Conservation (phyloP, 2,888 invertebrate genomes). For the Boloria selene region DNA sequence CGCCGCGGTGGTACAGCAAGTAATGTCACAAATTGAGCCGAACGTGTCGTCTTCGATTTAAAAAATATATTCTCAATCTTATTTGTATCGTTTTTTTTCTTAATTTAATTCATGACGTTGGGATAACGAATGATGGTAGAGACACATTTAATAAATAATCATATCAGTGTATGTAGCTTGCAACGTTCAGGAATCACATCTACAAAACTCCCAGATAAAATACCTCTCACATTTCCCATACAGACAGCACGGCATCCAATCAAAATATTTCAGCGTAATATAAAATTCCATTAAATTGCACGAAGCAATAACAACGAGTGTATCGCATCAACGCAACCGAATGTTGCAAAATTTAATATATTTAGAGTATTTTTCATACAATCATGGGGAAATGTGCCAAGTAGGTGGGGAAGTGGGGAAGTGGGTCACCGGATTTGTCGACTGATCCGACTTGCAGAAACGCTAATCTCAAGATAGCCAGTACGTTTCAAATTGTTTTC, state of each 20-base stretch:
- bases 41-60: too few species aligned
- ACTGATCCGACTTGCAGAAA: slow-evolving; percentile 38
- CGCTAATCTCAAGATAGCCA: slow-evolving; percentile 41
- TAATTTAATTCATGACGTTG: too few species aligned
- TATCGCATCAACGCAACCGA: slow-evolving; percentile 34
- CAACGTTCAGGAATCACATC: too few species aligned
- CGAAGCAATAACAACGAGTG: slow-evolving; percentile 19
- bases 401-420: slow-evolving; percentile 42
- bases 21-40: too few species aligned
- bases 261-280: slow-evolving; percentile 21
- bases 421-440: slow-evolving; percentile 44
- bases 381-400: slow-evolving; percentile 44
- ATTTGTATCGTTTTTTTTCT: too few species aligned
- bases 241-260: not conserved
- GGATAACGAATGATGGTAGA: too few species aligned
- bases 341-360: slow-evolving; percentile 39
- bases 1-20: too few species aligned
- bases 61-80: too few species aligned
- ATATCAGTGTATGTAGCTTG: too few species aligned
- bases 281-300: slow-evolving; percentile 21
- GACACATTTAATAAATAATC: too few species aligned
- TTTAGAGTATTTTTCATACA: slow-evolving; percentile 42
- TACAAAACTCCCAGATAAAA: not conserved
- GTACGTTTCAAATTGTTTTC: slow-evolving; percentile 34
- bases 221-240: not conserved